A percentile compares a stretch with the other conserved stretches of the same genome.
Evolutionary conservation across 2,797 vertebrate genomes (phyloP).

Genomic region (Protosalanx chinensis): DNA sequence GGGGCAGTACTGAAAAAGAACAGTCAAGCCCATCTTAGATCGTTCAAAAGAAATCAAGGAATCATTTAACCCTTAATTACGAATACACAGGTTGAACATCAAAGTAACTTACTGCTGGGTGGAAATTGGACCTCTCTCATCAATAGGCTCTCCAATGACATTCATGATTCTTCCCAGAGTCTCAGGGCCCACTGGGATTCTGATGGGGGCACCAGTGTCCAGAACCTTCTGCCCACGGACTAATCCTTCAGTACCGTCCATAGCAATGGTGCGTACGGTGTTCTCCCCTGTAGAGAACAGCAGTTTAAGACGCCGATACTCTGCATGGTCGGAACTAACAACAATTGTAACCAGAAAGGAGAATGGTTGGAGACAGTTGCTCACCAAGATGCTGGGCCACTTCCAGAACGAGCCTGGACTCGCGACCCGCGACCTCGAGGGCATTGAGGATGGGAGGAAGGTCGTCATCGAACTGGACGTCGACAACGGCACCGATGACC

Average conservation of each 20-base stretch:
- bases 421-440: conserved; percentile 88
- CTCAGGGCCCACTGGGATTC: conserved; percentile 96
- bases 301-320: background rate
- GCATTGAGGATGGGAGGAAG: conserved; percentile 97
- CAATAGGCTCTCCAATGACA: conserved; percentile 95
- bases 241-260: conserved; percentile 95
- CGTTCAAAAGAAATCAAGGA: no score
- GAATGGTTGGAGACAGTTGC: conserved; percentile 4
- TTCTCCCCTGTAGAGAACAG: conserved; percentile 79
- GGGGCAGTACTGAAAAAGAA: conserved; percentile 79
- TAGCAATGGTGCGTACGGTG: conserved; percentile 95
- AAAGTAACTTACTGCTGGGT: conserved; percentile 86
- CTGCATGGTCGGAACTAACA: background rate
- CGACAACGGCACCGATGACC: conserved; percentile 95
- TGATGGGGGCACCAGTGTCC: conserved; percentile 92
- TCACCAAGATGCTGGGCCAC: conserved; percentile 89
- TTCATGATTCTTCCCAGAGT: conserved; percentile 98
- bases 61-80: no score
- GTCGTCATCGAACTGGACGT: conserved; percentile 94
- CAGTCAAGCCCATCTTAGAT: background rate
- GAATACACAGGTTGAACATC: background rate
- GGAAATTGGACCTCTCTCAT: conserved; percentile 92
- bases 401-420: conserved; percentile 89
- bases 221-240: conserved; percentile 93
- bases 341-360: background rate